Percentiles rank a stretch among this genome's conserved stretches.
phyloP scores from a whole-genome alignment of 2,113 vertebrate genomes.

The Sorex araneus region DNA sequence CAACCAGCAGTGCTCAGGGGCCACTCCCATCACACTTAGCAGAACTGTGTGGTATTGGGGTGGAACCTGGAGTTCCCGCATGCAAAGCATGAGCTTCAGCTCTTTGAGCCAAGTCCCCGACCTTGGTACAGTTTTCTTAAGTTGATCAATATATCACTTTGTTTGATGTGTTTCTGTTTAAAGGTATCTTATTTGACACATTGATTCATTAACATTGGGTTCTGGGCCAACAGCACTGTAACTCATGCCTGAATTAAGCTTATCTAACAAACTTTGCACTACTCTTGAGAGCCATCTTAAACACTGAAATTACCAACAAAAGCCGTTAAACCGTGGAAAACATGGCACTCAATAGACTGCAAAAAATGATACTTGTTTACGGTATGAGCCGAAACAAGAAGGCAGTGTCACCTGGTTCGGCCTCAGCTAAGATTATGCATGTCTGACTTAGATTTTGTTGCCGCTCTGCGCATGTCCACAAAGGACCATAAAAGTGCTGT shows the following conservation, averaged over 20 bases:
- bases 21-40: no score
- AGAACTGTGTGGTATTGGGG: no score
- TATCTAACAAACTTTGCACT: not conserved
- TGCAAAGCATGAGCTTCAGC: no score
- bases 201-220: conserved; percentile 12
- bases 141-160: conserved; percentile 6
- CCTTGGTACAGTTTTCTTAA: not conserved
- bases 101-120: no score
- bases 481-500: not conserved
- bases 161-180: conserved; percentile 50
- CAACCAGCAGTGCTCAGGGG: no score
- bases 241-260: not conserved
- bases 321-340: conserved; percentile 26
- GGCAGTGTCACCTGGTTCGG: not conserved
- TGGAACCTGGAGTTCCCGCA: no score
- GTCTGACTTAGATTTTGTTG: not conserved
- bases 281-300: not conserved
- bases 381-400: not conserved
- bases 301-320: conserved; percentile 21
- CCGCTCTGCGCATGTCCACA: not conserved
- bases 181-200: conserved; percentile 6
- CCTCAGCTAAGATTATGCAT: not conserved
- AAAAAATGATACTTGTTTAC: not conserved
- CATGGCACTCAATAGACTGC: not conserved
- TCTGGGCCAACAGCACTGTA: not conserved